Conservation (phyloP, 2,113 vertebrate species). For the Myotis lucifugus region DNA sequence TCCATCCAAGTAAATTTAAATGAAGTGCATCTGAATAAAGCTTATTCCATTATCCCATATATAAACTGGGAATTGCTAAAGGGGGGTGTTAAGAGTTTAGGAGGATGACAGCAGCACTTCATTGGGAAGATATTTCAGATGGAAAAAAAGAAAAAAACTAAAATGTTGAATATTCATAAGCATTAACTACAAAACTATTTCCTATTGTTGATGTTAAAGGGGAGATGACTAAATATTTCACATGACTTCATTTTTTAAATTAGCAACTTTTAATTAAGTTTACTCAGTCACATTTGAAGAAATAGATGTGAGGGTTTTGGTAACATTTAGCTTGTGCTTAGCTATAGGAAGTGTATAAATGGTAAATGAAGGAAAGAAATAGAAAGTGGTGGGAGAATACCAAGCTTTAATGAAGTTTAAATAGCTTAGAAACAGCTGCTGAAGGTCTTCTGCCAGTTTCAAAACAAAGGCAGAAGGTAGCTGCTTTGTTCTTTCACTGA, state of each 20-base stretch:
- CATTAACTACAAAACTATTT: conserved; percentile 18
- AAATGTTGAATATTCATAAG: conserved; percentile 42
- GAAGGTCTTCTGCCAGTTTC: conserved; percentile 12
- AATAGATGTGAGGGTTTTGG: neutral
- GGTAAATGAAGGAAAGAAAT: conserved; percentile 32
- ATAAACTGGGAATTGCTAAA: conserved; percentile 7
- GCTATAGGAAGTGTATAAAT: conserved; percentile 42
- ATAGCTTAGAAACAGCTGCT: conserved; percentile 47
- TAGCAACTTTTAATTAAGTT: conserved; percentile 46
- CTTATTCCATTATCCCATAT: conserved; percentile 4
- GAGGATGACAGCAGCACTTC: neutral
- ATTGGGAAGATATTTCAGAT: conserved; percentile 37
- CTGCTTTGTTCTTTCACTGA: neutral
- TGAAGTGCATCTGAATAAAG: conserved; percentile 14
- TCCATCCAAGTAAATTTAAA: conserved; percentile 41
- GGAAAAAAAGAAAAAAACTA: conserved; percentile 10
- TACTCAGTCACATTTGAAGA: conserved; percentile 47
- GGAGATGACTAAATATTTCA: neutral
- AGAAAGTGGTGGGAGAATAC: neutral
- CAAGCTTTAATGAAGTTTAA: conserved; percentile 48
- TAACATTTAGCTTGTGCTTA: conserved; percentile 5
- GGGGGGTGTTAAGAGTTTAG: neutral
- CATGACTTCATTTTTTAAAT: conserved; percentile 42
- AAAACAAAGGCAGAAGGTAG: conserved; percentile 32
- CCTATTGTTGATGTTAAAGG: conserved; percentile 46